Evolutionary conservation across 2,888 invertebrate species (phyloP).

Genomic region (Melipona beecheii): DNA sequence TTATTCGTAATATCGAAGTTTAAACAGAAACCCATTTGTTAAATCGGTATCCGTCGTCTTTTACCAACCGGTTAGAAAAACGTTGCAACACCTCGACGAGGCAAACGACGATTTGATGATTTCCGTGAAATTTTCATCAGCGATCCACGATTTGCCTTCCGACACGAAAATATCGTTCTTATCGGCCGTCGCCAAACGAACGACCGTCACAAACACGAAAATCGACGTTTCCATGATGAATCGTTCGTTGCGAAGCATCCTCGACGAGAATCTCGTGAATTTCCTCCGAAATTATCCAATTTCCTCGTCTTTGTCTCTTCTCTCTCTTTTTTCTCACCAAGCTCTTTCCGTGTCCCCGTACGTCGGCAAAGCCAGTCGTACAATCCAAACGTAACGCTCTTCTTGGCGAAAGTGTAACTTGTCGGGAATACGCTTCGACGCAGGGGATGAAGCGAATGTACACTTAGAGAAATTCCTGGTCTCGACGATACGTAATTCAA

Average conservation of each 20-base stretch:
- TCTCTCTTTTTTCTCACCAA: background rate
- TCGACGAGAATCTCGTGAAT: too few species aligned
- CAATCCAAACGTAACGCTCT: background rate
- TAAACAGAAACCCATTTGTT: background rate
- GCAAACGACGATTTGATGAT: conserved; percentile 69
- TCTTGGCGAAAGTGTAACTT: background rate
- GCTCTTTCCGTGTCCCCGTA: background rate
- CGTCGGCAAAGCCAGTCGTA: background rate
- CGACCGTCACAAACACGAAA: background rate
- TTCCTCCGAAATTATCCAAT: background rate
- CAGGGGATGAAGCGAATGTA: background rate
- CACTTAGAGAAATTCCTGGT: background rate
- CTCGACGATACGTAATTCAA: conserved; percentile 1
- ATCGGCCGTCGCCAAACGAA: conserved; percentile 11
- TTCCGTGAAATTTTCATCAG: conserved; percentile 59
- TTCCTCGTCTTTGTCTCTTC: too few species aligned
- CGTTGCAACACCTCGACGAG: conserved; percentile 71
- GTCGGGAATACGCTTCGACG: background rate
- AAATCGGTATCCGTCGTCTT: background rate
- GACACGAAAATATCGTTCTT: conserved; percentile 44
- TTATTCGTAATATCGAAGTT: background rate
- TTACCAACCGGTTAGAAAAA: conserved; percentile 67
- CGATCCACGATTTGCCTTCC: conserved; percentile 66
- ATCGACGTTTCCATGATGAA: conserved; percentile 24
- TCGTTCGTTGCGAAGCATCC: too few species aligned